Base-by-base conservation (phyloP, 1,140 invertebrate genomes). In the Hermetia illucens region DNA sequence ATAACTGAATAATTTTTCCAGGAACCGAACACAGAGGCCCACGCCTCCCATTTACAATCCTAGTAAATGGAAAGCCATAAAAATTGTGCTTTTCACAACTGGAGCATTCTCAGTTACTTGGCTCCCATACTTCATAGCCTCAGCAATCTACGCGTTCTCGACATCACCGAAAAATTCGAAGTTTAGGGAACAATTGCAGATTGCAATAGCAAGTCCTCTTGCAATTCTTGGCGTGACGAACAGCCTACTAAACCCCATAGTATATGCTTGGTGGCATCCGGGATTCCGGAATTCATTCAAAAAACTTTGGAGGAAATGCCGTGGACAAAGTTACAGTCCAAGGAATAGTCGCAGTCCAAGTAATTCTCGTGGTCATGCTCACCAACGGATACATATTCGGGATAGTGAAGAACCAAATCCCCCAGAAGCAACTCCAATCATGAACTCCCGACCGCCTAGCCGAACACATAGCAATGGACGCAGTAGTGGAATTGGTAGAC, bases 201-300 rank as follows among this genome's bases (percentile, higher is more conserved):
- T 59, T 21, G 44, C 69, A 22, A 52, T 73, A 1, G 59, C 60
- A 2, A 65, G 67, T 44, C 70, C 69, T 3, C 41, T 72, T 13
- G 63, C 65, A 5, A 62, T 67, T 19, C 51, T 74, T 21, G 72
- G 72, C 10, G 76, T 77, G 53, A 53, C 69, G 12, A 80, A 79
- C 48, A 75, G 72, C 40, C 59, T 77, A 16, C 54, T 81, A 18
- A 81, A 80, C 55, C 77, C 77, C 9, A 58, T 80, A 32, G 77
- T 80, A 40, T 81, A 80, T 48, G 75, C 75, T 2, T 72, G 75
- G 63, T 79, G 76, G 65, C 75, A 78, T 59, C 72, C 72, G 50
- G 68, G 68, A 2, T 72, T 72, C 41, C 56, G 70, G 22, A 34
- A 19, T n/a, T n/a, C n/a, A n/a, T n/a, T n/a, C n/a, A n/a, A n/a